Evolutionary conservation across 2,888 invertebrate genomes (phyloP).

Genomic region (Lepidocyrtoides sp.): DNA sequence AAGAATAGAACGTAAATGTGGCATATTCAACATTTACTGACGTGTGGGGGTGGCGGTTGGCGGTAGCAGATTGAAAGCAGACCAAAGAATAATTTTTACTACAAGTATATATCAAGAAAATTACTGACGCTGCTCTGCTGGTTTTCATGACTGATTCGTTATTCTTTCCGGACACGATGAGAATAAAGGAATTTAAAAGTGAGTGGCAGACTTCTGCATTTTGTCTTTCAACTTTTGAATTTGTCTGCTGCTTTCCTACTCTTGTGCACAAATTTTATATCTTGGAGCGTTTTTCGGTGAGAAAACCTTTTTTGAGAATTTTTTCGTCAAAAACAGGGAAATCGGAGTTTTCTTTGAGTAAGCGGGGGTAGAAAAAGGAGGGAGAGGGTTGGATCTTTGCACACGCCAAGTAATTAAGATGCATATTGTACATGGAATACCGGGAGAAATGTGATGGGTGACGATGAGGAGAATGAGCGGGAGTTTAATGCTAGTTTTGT

Average conservation of each 20-base stretch:
- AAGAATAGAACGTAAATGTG: not conserved
- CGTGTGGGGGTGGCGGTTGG: constrained; percentile 40
- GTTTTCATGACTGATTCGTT: constrained; percentile 7
- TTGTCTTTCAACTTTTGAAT: constrained; percentile 55
- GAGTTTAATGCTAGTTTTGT: not conserved
- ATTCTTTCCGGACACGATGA: not conserved
- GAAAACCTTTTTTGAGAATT: not conserved
- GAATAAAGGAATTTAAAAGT: not conserved
- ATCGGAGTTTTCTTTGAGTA: constrained; percentile 8
- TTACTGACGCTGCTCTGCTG: constrained; percentile 4
- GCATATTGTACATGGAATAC: not conserved
- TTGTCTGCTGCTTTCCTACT: not conserved
- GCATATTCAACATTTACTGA: not conserved
- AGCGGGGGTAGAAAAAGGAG: not conserved
- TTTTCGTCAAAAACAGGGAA: not conserved
- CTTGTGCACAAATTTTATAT: not conserved
- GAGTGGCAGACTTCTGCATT: constrained; percentile 54
- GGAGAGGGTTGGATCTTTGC: constrained; percentile 28
- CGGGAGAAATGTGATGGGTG: constrained; percentile 13
- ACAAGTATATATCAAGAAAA: constrained; percentile 8
- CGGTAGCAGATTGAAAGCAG: constrained; percentile 21
- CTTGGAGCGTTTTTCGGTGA: constrained; percentile 16
- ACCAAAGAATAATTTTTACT: not conserved
- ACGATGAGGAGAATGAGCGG: constrained; percentile 33
- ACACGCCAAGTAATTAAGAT: constrained; percentile 39